Evolutionary conservation across 1,140 invertebrate species (phyloP).

Genomic region (Melanaphis sacchari): DNA sequence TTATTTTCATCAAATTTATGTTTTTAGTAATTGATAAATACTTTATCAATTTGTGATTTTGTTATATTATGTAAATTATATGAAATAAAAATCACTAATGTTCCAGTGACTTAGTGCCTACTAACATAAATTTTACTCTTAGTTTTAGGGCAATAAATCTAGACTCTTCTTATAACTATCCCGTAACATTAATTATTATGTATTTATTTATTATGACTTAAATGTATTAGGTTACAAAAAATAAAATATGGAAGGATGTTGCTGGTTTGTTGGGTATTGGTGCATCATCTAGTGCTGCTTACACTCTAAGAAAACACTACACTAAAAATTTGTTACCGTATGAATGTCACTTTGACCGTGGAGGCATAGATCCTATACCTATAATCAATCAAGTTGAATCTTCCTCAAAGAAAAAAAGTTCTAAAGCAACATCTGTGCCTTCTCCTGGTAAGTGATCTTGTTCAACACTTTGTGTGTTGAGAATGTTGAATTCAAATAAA

Average conservation of each 20-base stretch:
- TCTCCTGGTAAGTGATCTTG: slow-evolving; percentile 73
- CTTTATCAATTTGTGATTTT: not conserved
- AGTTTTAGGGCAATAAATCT: not conserved
- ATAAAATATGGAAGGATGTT: slow-evolving; percentile 98
- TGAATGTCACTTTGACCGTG: slow-evolving; percentile 96
- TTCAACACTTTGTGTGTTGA: slow-evolving; percentile 36
- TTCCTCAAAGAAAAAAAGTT: slow-evolving; percentile 85
- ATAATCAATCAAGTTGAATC: slow-evolving; percentile 94
- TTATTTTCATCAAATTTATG: not conserved
- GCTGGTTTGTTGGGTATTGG: slow-evolving; percentile 91
- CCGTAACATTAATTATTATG: not conserved
- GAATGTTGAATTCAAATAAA: not conserved
- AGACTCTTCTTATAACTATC: not conserved
- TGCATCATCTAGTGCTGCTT: slow-evolving; percentile 94
- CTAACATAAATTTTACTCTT: not conserved
- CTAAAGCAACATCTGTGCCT: slow-evolving; percentile 80
- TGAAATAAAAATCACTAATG: not conserved
- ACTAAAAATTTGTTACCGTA: slow-evolving; percentile 94
- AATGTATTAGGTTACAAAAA: slow-evolving; percentile 86
- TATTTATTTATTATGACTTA: slow-evolving; percentile 1
- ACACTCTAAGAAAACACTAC: slow-evolving; percentile 96
- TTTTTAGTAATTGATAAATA: not conserved
- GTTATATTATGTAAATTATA: not conserved
- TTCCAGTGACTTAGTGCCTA: not conserved
- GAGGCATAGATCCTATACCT: slow-evolving; percentile 92